Evolutionary conservation across 2,113 vertebrate species (phyloP), one percentile per base, ranked within the genome.

Genomic region (Penelope pileata): DNA sequence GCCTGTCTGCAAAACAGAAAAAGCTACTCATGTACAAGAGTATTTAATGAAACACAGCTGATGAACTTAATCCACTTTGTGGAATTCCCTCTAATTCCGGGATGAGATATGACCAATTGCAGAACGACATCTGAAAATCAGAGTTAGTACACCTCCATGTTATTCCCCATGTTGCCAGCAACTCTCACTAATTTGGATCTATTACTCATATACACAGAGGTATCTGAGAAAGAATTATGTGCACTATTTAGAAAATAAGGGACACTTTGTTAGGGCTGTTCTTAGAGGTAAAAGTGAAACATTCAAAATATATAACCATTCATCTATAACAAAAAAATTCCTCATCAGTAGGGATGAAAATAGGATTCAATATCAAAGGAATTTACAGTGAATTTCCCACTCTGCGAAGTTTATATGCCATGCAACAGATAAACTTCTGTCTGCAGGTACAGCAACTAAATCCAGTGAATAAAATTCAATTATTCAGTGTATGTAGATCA

Each of bases 401-500:
- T 92, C 86, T 72, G 48, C 36, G 30, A 94, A 93, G 80, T 89
- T 95, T 83, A 94, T 76, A 75, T 16, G 19, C 72, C 81, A 75
- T 42, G 75, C 22, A 4, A 73, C 74, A 95, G 78, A 96, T 92
- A 88, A 97, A 90, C 83, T 91, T 92, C 78, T 6, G 40, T 89
- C 80, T 92, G 70, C 77, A 93, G 74, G 88, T 96, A 83, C 29
- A 79, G 88, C 89, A 96, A 96, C 95, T 96, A 96, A 96, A 96
- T 58, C 42, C 86, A 51, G 26, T 68, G 83, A 95, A 93, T 66
- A 89, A 91, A 94, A 91, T 77, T 89, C 79, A 88, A 85, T 63
- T 88, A 32, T 59, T 69, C 1, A 1, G 66, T 19, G 3, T 85
- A 83, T 64, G 70, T 56, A 77, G 50, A 88, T 86, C 83, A 64